These are phyloP conservation scores for Nemotelus pantherinus DNA, from an alignment of 2,888 invertebrate species.

Conservation along the genomic window DNA sequence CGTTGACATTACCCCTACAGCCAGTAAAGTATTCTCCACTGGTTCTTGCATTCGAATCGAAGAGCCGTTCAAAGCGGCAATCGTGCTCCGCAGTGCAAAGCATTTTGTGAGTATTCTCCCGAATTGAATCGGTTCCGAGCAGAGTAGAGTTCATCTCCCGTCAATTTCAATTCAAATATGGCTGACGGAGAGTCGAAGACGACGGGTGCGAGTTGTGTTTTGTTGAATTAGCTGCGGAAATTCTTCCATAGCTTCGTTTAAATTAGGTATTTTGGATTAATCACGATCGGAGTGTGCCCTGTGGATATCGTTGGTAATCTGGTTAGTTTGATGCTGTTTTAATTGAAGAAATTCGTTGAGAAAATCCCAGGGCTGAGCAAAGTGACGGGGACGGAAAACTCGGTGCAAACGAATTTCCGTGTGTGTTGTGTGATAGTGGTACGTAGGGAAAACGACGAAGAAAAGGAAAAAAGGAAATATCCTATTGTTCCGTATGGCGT, in stretches of 20 bases:
- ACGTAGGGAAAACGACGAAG: constrained; percentile 6
- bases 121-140: too few species aligned
- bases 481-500: constrained; percentile 3
- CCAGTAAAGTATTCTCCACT: too few species aligned
- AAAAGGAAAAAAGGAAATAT: not conserved
- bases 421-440: not conserved
- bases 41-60: too few species aligned
- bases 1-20: too few species aligned
- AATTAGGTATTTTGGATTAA: not conserved
- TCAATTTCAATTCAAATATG: constrained; percentile 38
- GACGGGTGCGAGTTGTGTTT: constrained; percentile 43
- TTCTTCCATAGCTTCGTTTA: not conserved
- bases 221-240: constrained; percentile 36
- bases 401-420: constrained; percentile 6
- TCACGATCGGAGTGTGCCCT: not conserved
- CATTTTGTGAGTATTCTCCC: too few species aligned
- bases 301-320: not conserved
- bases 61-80: too few species aligned
- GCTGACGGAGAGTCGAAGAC: constrained; percentile 36
- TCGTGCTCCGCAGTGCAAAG: too few species aligned
- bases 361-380: constrained; percentile 1
- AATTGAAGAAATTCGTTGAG: constrained; percentile 25
- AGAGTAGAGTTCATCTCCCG: not conserved
- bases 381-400: constrained; percentile 11
- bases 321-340: not conserved